These are phyloP conservation scores for Rhinichthys klamathensis DNA, from an alignment of 2,113 vertebrate species.

Conservation along the genomic window DNA sequence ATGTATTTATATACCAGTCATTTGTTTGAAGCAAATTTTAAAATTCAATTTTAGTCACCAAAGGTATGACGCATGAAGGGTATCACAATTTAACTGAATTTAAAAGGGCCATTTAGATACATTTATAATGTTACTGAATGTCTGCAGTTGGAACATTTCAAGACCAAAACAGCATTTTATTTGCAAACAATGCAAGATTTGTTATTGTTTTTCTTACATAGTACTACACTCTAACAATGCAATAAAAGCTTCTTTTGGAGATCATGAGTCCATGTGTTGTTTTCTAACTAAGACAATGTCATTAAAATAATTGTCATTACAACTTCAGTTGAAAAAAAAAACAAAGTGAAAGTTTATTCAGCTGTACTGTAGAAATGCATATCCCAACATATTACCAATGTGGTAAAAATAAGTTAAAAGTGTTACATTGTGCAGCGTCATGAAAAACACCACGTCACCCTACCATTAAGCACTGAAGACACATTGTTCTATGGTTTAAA, in stretches of 20 bases:
- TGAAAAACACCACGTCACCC: background rate
- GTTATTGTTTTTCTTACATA: conserved; percentile 59
- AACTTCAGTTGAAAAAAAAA: background rate
- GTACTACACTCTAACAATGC: conserved; percentile 70
- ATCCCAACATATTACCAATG: conserved; percentile 1
- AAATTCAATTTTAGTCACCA: background rate
- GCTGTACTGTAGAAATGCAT: background rate
- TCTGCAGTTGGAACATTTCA: conserved; percentile 48
- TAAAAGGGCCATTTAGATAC: conserved; percentile 5
- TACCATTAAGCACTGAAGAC: background rate
- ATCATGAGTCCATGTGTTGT: background rate
- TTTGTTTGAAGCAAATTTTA: conserved; percentile 9
- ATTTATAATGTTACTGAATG: conserved; percentile 26
- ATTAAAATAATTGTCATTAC: background rate
- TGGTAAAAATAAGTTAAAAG: conserved; percentile 14
- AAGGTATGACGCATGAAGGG: background rate
- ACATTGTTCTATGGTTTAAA: background rate
- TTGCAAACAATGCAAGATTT: conserved; percentile 38
- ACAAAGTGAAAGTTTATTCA: background rate
- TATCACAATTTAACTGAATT: conserved; percentile 1
- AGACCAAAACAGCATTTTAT: conserved; percentile 33
- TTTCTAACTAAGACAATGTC: background rate
- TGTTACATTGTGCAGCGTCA: background rate
- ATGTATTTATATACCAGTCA: background rate
- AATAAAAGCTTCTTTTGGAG: conserved; percentile 66